These are phyloP conservation scores for Diorhabda sublineata DNA, from an alignment of 1,140 invertebrate species.

Conservation along the genomic window DNA sequence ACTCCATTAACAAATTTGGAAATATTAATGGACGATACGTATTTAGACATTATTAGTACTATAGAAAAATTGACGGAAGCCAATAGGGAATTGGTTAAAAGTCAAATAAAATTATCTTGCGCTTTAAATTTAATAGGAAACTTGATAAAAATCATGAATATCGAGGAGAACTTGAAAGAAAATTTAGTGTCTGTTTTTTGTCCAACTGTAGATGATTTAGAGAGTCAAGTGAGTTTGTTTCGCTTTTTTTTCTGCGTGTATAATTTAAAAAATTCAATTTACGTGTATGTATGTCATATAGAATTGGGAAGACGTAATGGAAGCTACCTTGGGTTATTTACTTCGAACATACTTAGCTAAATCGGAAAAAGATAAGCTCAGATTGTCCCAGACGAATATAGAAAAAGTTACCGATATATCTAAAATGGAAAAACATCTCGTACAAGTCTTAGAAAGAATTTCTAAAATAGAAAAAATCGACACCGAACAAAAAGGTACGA, in stretches of 20 bases:
- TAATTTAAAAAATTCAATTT: background rate
- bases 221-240: slow-evolving; percentile 40
- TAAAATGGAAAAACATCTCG: slow-evolving; percentile 59
- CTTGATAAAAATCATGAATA: slow-evolving; percentile 41
- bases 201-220: slow-evolving; percentile 37
- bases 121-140: slow-evolving; percentile 37
- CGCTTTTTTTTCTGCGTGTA: background rate
- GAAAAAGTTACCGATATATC: slow-evolving; percentile 51
- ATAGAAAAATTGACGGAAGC: slow-evolving; percentile 50
- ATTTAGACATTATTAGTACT: slow-evolving; percentile 56
- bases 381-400: slow-evolving; percentile 47
- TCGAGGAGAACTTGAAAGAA: slow-evolving; percentile 32
- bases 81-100: slow-evolving; percentile 40
- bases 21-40: slow-evolving; percentile 67
- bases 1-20: slow-evolving; percentile 66
- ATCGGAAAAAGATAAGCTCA: slow-evolving; percentile 48
- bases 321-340: slow-evolving; percentile 53
- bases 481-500: background rate
- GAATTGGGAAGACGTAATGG: slow-evolving; percentile 61
- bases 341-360: slow-evolving; percentile 52
- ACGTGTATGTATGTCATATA: slow-evolving; percentile 28
- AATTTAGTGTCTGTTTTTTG: slow-evolving; percentile 37
- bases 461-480: slow-evolving; percentile 26
- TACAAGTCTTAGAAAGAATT: slow-evolving; percentile 51
- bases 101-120: slow-evolving; percentile 38